phyloP scores from a whole-genome alignment of 2,797 vertebrate species.

The Naso thynnoides region DNA sequence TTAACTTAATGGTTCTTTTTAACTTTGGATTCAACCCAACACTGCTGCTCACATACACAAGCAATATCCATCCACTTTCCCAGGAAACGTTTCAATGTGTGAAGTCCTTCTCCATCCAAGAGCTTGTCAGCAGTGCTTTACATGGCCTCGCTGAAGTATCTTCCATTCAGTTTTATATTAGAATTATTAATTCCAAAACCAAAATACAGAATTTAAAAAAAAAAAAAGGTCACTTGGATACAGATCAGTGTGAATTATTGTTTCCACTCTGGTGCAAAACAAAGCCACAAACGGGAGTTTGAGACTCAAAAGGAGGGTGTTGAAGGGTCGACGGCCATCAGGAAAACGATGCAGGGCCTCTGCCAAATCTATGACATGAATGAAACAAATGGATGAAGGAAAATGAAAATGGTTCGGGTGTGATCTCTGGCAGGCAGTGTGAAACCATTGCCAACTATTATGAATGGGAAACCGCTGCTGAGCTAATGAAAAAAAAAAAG shows the following conservation, averaged over 20 bases:
- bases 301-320: slow-evolving; percentile 61
- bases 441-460: slow-evolving; percentile 79
- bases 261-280: slow-evolving; percentile 59
- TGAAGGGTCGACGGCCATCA: slow-evolving; percentile 74
- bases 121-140: slow-evolving; percentile 39
- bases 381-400: slow-evolving; percentile 81
- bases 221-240: slow-evolving; percentile 34
- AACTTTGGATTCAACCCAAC: slow-evolving; percentile 51
- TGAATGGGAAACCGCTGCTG: slow-evolving; percentile 82
- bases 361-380: slow-evolving; percentile 84
- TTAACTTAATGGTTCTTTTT: slow-evolving; percentile 51
- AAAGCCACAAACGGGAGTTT: slow-evolving; percentile 69
- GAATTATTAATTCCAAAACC: slow-evolving; percentile 31
- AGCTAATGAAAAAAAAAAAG: slow-evolving; percentile 70
- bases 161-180: slow-evolving; percentile 44
- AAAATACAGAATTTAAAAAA: slow-evolving; percentile 15
- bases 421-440: slow-evolving; percentile 81
- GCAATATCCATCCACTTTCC: slow-evolving; percentile 37
- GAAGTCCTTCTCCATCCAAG: slow-evolving; percentile 45
- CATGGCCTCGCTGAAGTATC: slow-evolving; percentile 16
- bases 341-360: slow-evolving; percentile 65
- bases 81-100: slow-evolving; percentile 52
- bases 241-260: slow-evolving; percentile 45
- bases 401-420: slow-evolving; percentile 82
- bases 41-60: slow-evolving; percentile 31